Evolutionary conservation across 2,113 vertebrate genomes (phyloP), one percentile per base, ranked within the genome.

Genomic region (Bungarus multicinctus): DNA sequence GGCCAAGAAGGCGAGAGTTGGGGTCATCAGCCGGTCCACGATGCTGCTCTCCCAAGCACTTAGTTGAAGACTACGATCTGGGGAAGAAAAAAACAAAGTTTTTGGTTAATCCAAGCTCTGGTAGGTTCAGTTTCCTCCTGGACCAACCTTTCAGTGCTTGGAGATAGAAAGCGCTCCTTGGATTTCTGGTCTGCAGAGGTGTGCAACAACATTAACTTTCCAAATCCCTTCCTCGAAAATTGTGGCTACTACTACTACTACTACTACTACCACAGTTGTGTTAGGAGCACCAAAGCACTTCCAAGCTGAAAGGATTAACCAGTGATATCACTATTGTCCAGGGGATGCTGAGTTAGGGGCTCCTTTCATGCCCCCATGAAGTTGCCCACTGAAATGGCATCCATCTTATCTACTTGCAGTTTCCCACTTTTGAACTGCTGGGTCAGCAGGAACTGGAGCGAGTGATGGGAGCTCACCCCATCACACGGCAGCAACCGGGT

Each of bases 11-110:
- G 99, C 98, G 94, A 99, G 97, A 2, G 99, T 99, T 34, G 99
- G 99, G 0, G 99, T 99, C 99, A 99, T 99, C 96, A 99, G 97
- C 30, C 99, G 98, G 96, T 99, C 99, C 90, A 99, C 99, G 1
- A 99, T 99, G 96, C 99, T 99, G 97, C 99, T 99, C 97, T 99
- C 99, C 99, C 99, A 99, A 0, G 99, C 98, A 93, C 98, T 99
- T 95, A 99, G 97, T 94, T 98, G 98, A 58, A 98, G 94, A 94
- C 97, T 99, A 90, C 99, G 98, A 93, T 98, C 99, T 99, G 96
- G 89, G n/a, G 69, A 92, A 11, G 74, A 30, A 94, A 91, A n/a
- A 39, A 14, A 34, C 25, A 39, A 39, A 25, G 25, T 8, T 43
- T 18, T n/a, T 52, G 88, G 22, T 89, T 60, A 93, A 86, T 88